Conservation (phyloP, 2,888 invertebrate species). For the Abrostola tripartita region DNA sequence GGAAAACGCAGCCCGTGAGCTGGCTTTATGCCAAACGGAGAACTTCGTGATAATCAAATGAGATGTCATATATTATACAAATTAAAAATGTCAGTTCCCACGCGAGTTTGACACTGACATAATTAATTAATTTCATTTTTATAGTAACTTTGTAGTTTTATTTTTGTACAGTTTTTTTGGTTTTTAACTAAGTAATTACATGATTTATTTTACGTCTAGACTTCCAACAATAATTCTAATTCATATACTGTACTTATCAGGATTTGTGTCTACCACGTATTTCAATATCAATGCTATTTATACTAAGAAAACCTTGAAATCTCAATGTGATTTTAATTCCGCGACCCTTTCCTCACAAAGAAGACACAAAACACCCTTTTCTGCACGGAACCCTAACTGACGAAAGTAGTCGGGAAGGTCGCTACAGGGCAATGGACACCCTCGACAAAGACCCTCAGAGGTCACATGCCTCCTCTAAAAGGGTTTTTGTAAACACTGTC, state of each 20-base stretch:
- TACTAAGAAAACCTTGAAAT: not conserved
- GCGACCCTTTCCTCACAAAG: conserved; percentile 22
- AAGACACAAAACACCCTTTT: conserved; percentile 50
- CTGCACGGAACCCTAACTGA: conserved; percentile 27
- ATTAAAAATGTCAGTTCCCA: conserved; percentile 26
- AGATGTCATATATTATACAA: conserved; percentile 42
- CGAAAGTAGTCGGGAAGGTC: conserved; percentile 53
- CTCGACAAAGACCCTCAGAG: conserved; percentile 65
- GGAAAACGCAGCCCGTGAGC: conserved; percentile 17
- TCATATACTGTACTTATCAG: too few relatives aligned
- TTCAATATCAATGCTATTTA: not conserved
- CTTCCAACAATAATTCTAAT: too few relatives aligned
- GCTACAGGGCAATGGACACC: conserved; percentile 63
- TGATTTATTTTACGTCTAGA: too few relatives aligned
- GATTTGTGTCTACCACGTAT: not conserved
- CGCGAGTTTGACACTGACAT: not conserved
- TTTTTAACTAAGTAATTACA: too few relatives aligned
- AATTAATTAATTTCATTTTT: not conserved
- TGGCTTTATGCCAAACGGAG: conserved; percentile 45
- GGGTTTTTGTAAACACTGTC: conserved; percentile 68
- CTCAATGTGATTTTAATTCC: conserved; percentile 35
- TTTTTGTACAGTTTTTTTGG: too few relatives aligned
- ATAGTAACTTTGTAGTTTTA: too few relatives aligned
- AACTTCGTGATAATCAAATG: conserved; percentile 41
- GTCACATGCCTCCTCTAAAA: conserved; percentile 60